These are phyloP conservation scores for Ammodytes dubius DNA, from an alignment of 2,113 vertebrate genomes.

Conservation along the genomic window DNA sequence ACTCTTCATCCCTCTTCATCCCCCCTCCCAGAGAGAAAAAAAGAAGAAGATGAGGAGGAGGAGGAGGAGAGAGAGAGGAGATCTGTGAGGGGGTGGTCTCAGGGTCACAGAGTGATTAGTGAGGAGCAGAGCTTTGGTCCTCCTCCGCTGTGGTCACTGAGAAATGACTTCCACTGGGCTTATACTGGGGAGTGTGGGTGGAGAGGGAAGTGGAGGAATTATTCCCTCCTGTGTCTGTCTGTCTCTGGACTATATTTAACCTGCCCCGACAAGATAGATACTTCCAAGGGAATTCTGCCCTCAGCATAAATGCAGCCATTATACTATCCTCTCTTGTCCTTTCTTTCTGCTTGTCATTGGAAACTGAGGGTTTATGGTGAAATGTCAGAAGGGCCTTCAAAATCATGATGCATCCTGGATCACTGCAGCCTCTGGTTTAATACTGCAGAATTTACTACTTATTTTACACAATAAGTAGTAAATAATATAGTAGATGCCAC, in stretches of 20 bases:
- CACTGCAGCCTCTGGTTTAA: slow-evolving; percentile 32
- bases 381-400: slow-evolving; percentile 51
- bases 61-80: slow-evolving; percentile 53
- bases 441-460: slow-evolving; percentile 13
- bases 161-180: slow-evolving; percentile 79
- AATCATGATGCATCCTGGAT: slow-evolving; percentile 51
- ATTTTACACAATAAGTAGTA: slow-evolving; percentile 21
- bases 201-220: slow-evolving; percentile 74
- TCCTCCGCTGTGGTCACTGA: slow-evolving; percentile 74
- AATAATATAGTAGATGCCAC: background rate
- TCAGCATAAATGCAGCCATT: slow-evolving; percentile 74
- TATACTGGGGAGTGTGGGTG: slow-evolving; percentile 71
- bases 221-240: slow-evolving; percentile 74
- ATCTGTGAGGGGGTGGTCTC: slow-evolving; percentile 70
- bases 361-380: slow-evolving; percentile 46
- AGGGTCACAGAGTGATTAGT: slow-evolving; percentile 80
- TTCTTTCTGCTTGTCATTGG: slow-evolving; percentile 44
- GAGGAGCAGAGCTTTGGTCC: slow-evolving; percentile 67
- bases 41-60: slow-evolving; percentile 62
- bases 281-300: slow-evolving; percentile 59
- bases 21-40: slow-evolving; percentile 17
- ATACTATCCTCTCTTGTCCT: slow-evolving; percentile 50
- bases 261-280: slow-evolving; percentile 74
- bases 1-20: slow-evolving; percentile 68
- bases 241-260: slow-evolving; percentile 80